phyloP scores from a whole-genome alignment of 1,140 invertebrate genomes.

The Xylocopa sonorina region DNA sequence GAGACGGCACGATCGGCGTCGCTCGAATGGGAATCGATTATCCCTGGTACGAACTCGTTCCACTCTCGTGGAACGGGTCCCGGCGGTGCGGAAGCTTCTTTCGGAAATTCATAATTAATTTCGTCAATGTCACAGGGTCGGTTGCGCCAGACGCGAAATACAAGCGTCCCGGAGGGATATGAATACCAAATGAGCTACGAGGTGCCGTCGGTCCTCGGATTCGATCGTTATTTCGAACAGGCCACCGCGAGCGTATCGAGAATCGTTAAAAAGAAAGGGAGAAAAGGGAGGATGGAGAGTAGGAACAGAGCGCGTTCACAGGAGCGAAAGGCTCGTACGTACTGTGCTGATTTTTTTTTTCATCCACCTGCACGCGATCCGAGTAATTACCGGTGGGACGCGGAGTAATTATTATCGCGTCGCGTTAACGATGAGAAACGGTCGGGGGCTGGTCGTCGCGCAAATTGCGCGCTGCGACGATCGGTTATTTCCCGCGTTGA shows the following conservation, averaged over 20 bases:
- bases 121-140: constrained; percentile 6
- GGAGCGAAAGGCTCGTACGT: background rate
- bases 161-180: background rate
- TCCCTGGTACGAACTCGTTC: background rate
- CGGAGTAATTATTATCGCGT: constrained; percentile 31
- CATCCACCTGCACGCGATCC: background rate
- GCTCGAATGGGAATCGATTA: constrained; percentile 51
- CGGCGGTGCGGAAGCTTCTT: background rate
- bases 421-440: constrained; percentile 35
- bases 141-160: background rate
- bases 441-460: too few species aligned
- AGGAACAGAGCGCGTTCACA: too few species aligned
- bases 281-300: too few species aligned
- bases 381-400: constrained; percentile 2
- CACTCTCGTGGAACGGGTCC: background rate
- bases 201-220: background rate
- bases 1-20: too few species aligned
- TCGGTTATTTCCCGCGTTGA: background rate
- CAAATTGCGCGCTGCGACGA: background rate
- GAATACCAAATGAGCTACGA: background rate
- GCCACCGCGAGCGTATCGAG: background rate
- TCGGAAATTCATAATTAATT: constrained; percentile 29
- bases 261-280: constrained; percentile 6
- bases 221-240: constrained; percentile 4
- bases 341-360: background rate